Evolutionary conservation across 2,797 vertebrate species (phyloP), one percentile per base, ranked within the genome.

Genomic region (Salarias fasciatus): DNA sequence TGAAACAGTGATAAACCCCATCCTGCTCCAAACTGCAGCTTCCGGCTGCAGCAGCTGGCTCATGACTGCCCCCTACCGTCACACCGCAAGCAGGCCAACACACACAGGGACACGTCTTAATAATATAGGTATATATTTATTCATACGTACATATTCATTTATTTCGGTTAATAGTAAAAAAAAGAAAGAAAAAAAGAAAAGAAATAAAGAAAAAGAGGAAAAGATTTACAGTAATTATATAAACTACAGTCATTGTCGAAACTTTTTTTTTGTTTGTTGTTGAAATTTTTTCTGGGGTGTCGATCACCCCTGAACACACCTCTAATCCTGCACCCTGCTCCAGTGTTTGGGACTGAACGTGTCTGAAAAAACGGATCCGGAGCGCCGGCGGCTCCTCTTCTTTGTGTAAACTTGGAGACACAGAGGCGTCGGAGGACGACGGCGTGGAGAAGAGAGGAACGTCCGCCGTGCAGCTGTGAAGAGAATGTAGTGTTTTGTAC

Each of bases 61-160:
- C 69, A 6, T 0, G 85, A 77, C 60, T 84, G 78, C 90, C 86
- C 84, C 42, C 89, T 90, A 69, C 66, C 82, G 89, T 24, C 24
- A 24, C 24, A 24, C 18, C 2, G 2, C 18, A 24, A 24, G 29
- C 29, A 69, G 13, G n/a, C n/a, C n/a, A n/a, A n/a, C n/a, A 69
- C 60, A 72, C 70, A 80, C 62, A 29, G 60, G 82, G 50, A 77
- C 83, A 76, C 59, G 58, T 80, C 67, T 91, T 94, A 94, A 93
- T 92, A 94, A 94, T 93, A 94, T 92, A 93, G 89, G 91, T 92
- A 92, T 93, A 93, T 92, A 92, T 94, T 94, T 93, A 93, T 94
- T 94, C 88, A 91, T 94, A 92, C 90, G 77, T 92, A 91, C 90
- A 89, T 92, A 85, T 91, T 91, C 80, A 92, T 92, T 92, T 91